Evolutionary conservation across 1,140 invertebrate genomes (phyloP).

Genomic region (Drosophila ambigua): DNA sequence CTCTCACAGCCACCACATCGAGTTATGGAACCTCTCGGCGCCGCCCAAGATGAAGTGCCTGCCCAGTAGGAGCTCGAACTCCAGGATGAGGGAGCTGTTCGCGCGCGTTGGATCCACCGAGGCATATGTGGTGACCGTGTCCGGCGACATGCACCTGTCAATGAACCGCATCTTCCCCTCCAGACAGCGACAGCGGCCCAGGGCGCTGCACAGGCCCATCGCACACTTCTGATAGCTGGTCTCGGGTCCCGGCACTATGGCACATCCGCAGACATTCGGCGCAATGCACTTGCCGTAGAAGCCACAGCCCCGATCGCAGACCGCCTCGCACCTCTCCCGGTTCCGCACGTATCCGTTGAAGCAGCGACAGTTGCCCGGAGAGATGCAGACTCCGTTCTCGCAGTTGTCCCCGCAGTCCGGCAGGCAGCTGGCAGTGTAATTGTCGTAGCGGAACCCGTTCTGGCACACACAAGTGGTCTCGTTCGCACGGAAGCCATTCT

Average conservation of each 20-base stretch:
- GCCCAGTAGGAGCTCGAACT: slow-evolving; percentile 73
- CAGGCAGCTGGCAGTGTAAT: slow-evolving; percentile 70
- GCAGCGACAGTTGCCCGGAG: slow-evolving; percentile 86
- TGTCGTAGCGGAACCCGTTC: slow-evolving; percentile 85
- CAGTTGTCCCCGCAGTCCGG: slow-evolving; percentile 79
- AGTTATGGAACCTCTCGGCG: slow-evolving; percentile 19
- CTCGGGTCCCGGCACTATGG: slow-evolving; percentile 59
- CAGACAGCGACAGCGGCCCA: slow-evolving; percentile 71
- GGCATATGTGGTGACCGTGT: slow-evolving; percentile 78
- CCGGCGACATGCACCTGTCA: slow-evolving; percentile 74
- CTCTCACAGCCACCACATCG: slow-evolving; percentile 59
- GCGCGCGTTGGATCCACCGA: slow-evolving; percentile 60
- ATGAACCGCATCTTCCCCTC: slow-evolving; percentile 73
- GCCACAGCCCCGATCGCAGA: slow-evolving; percentile 73
- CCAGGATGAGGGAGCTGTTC: slow-evolving; percentile 64
- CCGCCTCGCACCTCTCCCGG: slow-evolving; percentile 65
- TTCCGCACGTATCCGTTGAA: slow-evolving; percentile 85
- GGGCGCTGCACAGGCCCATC: slow-evolving; percentile 60
- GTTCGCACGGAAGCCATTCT: slow-evolving; percentile 86
- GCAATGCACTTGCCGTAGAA: slow-evolving; percentile 79
- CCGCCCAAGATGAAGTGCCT: slow-evolving; percentile 60
- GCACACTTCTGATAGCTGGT: slow-evolving; percentile 65
- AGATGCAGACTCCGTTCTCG: slow-evolving; percentile 84
- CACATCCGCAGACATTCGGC: slow-evolving; percentile 74
- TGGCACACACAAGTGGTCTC: slow-evolving; percentile 86